Base-by-base conservation (phyloP, 2,113 vertebrate genomes). In the Pterocles gutturalis region DNA sequence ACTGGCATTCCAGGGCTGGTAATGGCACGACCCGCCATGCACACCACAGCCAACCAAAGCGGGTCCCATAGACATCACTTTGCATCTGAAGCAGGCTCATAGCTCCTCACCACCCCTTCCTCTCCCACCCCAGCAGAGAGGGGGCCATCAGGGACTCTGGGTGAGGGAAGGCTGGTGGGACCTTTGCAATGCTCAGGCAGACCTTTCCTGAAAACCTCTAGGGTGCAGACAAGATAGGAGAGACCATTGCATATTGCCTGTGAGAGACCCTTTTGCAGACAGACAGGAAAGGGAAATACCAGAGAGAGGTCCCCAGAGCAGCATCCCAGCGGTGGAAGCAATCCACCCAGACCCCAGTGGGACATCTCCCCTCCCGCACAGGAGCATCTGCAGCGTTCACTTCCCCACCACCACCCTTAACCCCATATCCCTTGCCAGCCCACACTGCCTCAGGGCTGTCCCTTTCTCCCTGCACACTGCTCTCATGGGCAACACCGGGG, bases 331-430 rank as follows among this genome's bases (percentile, higher is more conserved):
- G 34, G 62, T 83, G 54, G 33, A 86, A 57, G 22, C 1, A 4
- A 80, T 55, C 45, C 34, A 55, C 36, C 10, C 38, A 46, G 62
- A 64, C 10, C 29, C 48, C 54, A 61, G 33, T 0, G 0, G 43
- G 36, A 71, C 1, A 0, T 45, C 21, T 66, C 31, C 29, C 8
- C 10, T 95, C 22, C 48, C 5, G 2, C 0, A 0, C 5, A 2
- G 34, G 28, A 41, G 5, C 16, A 46, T 22, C 45, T 3, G 2
- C 49, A 43, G 66, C 65, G 53, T 20, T 80, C 34, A 64, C 29
- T 82, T 77, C 33, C 15, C 26, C n/a, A 62, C 22, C 34, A 33
- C 55, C 34, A 53, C 19, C 45, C 28, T 57, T 38, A 54, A 55
- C 7, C 10, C 29, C 18, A 0, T 10, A 34, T 20, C 19, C 18